Evolutionary conservation across 1,140 invertebrate species (phyloP), one percentile per base, ranked within the genome.

Genomic region (Heliothis subflexa): DNA sequence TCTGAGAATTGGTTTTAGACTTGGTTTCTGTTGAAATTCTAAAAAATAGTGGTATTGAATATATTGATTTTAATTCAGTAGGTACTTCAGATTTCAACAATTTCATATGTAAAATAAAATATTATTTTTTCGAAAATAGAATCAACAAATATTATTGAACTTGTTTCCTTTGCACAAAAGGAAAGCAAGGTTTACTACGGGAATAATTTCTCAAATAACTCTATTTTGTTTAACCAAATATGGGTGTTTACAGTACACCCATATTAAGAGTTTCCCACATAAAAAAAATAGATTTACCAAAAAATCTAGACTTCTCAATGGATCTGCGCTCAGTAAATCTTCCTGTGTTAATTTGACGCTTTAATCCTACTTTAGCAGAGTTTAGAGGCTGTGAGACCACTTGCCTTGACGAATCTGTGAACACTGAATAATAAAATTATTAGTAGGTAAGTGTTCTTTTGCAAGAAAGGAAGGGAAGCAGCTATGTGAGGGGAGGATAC

Each of bases 341-440:
- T 76, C 86, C 88, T 49, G 78, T 16, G 50, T 84, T 84, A 59
- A 87, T 66, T 81, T 83, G 81, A 71, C 84, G 78, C 55, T 64
- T 85, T 13, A 62, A 25, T n/a, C 33, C 50, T 1, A 77, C 71
- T 77, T 62, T 84, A 33, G 79, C 25, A 1, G 50, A 10, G 45
- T 28, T 16, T 57, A 66, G 84, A 62, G 66, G 88, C 50, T 93
- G 91, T 12, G 88, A 91, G 18, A 88, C 86, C 47, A 94, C 91
- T 82, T 92, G 90, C 77, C 93, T 91, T 18, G 93, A 89, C 49
- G 85, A 83, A 74, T 94, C 93, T 74, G 84, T 81, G 83, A 93
- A 94, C 21, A 92, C 93, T 94, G 78, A 55, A 87, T 82, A 81
- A 49, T 12, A 16, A 66, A 62, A 62, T 62, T 16, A 62, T 62